Percentiles rank a stretch among this genome's conserved stretches.
Conservation (phyloP, 30 jellyfish, hydroid and myxozoan genomes). For the Morbakka virulenta region DNA sequence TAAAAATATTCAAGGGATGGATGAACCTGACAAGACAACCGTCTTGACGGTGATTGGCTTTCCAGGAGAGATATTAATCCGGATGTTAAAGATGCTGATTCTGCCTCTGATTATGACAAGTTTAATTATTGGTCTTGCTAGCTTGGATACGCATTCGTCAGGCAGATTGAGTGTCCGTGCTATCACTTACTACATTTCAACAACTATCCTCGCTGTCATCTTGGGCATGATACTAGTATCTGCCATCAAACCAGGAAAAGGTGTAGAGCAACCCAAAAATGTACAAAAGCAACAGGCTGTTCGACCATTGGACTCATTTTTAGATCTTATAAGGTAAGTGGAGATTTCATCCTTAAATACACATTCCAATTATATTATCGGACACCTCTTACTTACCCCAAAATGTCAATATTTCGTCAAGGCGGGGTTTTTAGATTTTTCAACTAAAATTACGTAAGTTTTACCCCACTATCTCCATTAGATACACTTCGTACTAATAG, state of each 20-base stretch:
- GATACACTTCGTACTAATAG: too few relatives aligned
- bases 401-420: too few relatives aligned
- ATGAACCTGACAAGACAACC: constrained; percentile 79
- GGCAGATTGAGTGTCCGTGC: constrained; percentile 94
- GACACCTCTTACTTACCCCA: too few relatives aligned
- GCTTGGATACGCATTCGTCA: constrained; percentile 89
- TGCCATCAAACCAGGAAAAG: constrained; percentile 86
- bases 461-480: too few relatives aligned
- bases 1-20: constrained; percentile 49
- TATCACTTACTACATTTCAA: constrained; percentile 59
- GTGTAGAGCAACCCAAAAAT: constrained; percentile 55
- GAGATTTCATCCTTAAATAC: too few relatives aligned
- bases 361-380: too few relatives aligned
- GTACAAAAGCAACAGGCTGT: constrained; percentile 55
- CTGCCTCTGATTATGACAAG: constrained; percentile 87
- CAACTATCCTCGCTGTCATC: constrained; percentile 84
- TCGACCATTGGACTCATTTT: constrained; percentile 81
- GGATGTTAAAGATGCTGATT: constrained; percentile 73
- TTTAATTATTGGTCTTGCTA: constrained; percentile 94
- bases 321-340: constrained; percentile 82
- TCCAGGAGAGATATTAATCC: constrained; percentile 85
- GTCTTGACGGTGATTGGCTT: constrained; percentile 75
- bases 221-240: constrained; percentile 84
- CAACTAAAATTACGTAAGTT: too few relatives aligned
- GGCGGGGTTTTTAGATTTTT: too few relatives aligned